These are phyloP conservation scores for Cyaniris semiargus DNA, from an alignment of 2,888 invertebrate genomes.

Conservation along the genomic window DNA sequence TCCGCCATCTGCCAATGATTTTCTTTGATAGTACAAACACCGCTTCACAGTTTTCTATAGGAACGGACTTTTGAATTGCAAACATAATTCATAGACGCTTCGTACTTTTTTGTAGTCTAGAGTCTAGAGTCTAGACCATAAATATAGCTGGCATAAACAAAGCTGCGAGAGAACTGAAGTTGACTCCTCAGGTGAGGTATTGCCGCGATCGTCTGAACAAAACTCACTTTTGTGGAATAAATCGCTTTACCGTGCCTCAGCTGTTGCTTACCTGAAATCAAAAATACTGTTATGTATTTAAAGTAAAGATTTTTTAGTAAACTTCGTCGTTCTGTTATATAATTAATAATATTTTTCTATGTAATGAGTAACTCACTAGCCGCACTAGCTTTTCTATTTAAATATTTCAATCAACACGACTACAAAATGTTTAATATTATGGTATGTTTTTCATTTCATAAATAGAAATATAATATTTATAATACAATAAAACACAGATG, in stretches of 20 bases:
- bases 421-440: no score
- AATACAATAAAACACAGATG: no score
- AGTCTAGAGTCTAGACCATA: constrained; percentile 15
- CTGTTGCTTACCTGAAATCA: constrained; percentile 5
- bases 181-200: constrained; percentile 13
- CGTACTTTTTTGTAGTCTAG: neutral
- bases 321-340: no score
- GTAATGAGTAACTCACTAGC: no score
- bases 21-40: no score
- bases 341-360: no score
- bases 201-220: constrained; percentile 7
- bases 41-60: neutral
- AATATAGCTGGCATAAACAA: constrained; percentile 12
- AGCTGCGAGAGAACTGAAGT: constrained; percentile 8
- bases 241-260: constrained; percentile 4
- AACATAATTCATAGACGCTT: constrained; percentile 1
- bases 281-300: neutral
- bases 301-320: neutral
- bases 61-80: neutral
- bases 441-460: no score
- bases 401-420: no score
- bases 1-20: no score
- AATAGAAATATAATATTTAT: no score
- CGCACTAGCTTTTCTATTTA: no score
- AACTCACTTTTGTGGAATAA: constrained; percentile 11